Percentiles rank a stretch among this genome's conserved stretches.
Conservation (phyloP, 2,113 vertebrate genomes). For the Sorex araneus region DNA sequence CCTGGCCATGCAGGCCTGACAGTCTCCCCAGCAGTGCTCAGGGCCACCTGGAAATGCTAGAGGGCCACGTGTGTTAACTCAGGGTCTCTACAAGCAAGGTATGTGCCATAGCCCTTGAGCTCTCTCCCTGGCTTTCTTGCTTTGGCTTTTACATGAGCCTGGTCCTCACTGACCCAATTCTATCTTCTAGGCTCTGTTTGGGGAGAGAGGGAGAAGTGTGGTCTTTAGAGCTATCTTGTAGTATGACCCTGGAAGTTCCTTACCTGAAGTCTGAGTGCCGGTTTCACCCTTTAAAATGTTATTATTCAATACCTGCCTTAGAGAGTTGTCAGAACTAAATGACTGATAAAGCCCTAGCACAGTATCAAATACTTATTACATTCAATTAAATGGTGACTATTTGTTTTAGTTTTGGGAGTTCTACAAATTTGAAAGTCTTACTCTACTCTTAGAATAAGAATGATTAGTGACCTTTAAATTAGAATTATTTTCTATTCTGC, state of each 20-base stretch:
- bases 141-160: too few relatives aligned
- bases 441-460: neutral
- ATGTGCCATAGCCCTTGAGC: too few relatives aligned
- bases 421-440: constrained; percentile 7
- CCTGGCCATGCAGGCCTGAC: too few relatives aligned
- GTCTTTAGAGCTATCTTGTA: too few relatives aligned
- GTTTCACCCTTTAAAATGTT: too few relatives aligned
- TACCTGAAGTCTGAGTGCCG: neutral
- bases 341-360: constrained; percentile 9
- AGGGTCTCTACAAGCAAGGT: too few relatives aligned
- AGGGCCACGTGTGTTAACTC: too few relatives aligned
- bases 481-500: constrained; percentile 37
- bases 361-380: neutral
- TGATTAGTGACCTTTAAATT: constrained; percentile 48
- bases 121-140: too few relatives aligned
- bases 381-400: constrained; percentile 46
- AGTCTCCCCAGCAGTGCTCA: too few relatives aligned
- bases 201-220: neutral
- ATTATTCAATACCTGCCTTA: neutral
- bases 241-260: neutral
- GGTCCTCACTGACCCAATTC: neutral
- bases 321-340: neutral
- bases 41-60: too few relatives aligned
- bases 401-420: constrained; percentile 38
- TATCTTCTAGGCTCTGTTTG: neutral